Base-by-base conservation (phyloP, 2,888 invertebrate genomes). In the Lacanobia wlatinum region DNA sequence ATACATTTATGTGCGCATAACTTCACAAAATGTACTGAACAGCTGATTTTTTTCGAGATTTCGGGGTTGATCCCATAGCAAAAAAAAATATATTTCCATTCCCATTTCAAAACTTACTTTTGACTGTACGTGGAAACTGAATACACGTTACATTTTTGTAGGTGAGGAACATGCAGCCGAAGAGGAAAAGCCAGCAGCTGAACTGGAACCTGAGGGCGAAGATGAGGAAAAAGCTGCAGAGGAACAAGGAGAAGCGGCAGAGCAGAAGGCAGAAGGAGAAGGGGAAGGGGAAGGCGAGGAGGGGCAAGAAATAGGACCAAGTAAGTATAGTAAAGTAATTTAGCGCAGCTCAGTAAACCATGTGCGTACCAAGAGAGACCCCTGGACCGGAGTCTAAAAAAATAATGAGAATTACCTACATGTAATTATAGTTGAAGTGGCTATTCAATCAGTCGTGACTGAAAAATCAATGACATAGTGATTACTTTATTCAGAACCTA, bases 241-340 rank as follows among this genome's bases (percentile, higher is more conserved):
- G 1, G 56, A 43, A 6, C 8, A 10, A 10, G 43, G 8, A 18
- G 43, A 16, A 18, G 73, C 2, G 0, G 68, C 12, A 40, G 92
- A 90, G 56, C 23, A 0, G 5, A 56, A 58, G 8, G 77, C 52
- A n/a, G 89, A 74, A 18, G 89, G 84, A 28, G 88, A 61, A 58
- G 89, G 86, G 6, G 48, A 48, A 58, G 89, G 86, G 2, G 48
- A 48, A 52, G 93, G 87, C n/a, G 92, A 90, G 65, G 92, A 84
- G 18, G 92, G 80, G 0, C 18, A 18, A n/a, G 92, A 87, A 18
- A 91, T 90, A 21, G 94, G 92, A 75, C 90, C 23, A 90, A 94
- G 65, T 68, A 66, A 83, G 66, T 53, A 1, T 10, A 21, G 21
- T 38, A 12, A 2, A 18, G 18, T 28, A 14, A 43, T 43, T 43